Evolutionary conservation across 1,140 invertebrate genomes (phyloP).

Genomic region (Nephotettix cincticeps): DNA sequence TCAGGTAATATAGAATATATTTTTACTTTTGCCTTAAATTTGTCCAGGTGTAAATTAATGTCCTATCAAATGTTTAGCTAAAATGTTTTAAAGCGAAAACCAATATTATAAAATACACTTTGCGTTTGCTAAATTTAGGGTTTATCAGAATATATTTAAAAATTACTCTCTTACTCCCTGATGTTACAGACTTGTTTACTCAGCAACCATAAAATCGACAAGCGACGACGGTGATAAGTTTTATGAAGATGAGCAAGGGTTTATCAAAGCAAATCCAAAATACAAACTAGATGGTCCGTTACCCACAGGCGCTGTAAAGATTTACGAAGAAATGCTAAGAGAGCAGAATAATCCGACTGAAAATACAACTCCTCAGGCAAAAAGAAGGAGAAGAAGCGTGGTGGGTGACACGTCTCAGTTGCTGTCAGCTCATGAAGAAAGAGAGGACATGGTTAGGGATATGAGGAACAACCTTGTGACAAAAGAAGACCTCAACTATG

Average conservation of each 20-base stretch:
- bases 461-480: background rate
- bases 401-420: background rate
- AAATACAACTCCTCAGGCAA: background rate
- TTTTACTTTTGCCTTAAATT: too few relatives aligned
- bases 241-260: background rate
- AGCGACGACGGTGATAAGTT: background rate
- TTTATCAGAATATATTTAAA: too few relatives aligned
- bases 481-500: background rate
- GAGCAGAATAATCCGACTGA: background rate
- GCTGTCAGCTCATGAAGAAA: background rate
- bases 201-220: too few relatives aligned
- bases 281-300: background rate
- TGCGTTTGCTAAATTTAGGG: too few relatives aligned
- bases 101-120: too few relatives aligned
- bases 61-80: too few relatives aligned
- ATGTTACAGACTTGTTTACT: too few relatives aligned
- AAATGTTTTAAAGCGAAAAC: too few relatives aligned
- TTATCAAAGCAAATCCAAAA: background rate
- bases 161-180: too few relatives aligned
- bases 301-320: background rate
- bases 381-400: background rate
- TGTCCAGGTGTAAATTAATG: too few relatives aligned
- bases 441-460: background rate
- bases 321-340: background rate
- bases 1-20: too few relatives aligned